Conservation (phyloP, 2,888 invertebrate species). For the Tholera decimalis region DNA sequence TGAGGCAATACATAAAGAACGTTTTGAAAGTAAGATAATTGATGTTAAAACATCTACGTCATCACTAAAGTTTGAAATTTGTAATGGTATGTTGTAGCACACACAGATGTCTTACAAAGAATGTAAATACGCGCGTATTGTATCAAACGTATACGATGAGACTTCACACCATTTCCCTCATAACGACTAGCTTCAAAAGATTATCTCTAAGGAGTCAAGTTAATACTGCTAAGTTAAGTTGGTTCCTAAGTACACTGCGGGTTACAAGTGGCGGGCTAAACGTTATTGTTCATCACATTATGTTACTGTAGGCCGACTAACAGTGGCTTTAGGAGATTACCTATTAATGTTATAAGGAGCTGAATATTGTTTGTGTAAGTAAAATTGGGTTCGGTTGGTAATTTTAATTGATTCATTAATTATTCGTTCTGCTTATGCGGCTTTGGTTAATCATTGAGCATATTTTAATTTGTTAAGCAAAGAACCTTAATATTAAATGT, state of each 20-base stretch:
- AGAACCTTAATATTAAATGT: no score
- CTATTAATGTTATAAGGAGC: conserved; percentile 40
- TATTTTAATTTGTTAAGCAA: neutral
- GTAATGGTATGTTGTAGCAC: no score
- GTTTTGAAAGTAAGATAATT: no score
- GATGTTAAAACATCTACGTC: no score
- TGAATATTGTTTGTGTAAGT: conserved; percentile 40
- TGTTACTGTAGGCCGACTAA: conserved; percentile 42
- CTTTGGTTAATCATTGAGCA: neutral
- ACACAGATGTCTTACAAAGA: no score
- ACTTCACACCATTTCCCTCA: neutral
- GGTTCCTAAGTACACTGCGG: conserved; percentile 19
- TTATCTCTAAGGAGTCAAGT: conserved; percentile 20
- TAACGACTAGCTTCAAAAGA: neutral
- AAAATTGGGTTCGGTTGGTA: conserved; percentile 29
- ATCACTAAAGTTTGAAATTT: no score
- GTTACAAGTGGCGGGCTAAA: conserved; percentile 14
- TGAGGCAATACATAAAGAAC: no score
- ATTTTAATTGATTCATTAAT: conserved; percentile 45
- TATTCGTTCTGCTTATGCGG: neutral
- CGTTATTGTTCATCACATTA: conserved; percentile 48
- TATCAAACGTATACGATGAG: neutral
- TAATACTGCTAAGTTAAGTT: conserved; percentile 22
- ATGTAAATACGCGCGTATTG: neutral
- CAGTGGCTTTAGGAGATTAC: conserved; percentile 40